A percentile compares a stretch with the other conserved stretches of the same genome.
Conservation (phyloP, 2,113 vertebrate genomes). For the Oryzias woworae region DNA sequence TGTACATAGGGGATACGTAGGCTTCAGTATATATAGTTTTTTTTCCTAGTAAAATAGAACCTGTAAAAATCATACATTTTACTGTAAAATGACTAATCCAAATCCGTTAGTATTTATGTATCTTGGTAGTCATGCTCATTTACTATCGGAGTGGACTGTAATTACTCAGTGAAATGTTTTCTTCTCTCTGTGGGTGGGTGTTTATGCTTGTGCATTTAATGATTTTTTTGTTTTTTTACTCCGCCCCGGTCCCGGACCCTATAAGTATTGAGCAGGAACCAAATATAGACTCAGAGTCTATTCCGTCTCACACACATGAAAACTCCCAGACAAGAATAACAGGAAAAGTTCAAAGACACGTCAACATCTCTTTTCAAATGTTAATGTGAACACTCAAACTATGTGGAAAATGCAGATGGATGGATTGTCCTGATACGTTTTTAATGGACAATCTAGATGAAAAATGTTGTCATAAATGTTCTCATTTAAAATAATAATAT, state of each 20-base stretch:
- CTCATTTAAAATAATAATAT: no score
- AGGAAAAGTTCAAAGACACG: background rate
- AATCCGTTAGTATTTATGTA: no score
- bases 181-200: slow-evolving; percentile 24
- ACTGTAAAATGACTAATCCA: no score
- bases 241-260: slow-evolving; percentile 53
- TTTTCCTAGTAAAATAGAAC: no score
- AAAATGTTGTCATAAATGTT: no score
- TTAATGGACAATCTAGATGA: no score
- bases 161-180: background rate
- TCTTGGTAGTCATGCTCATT: no score
- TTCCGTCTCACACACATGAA: background rate
- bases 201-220: slow-evolving; percentile 17
- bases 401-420: background rate
- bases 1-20: no score
- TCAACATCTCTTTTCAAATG: background rate
- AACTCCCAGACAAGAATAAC: background rate
- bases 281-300: slow-evolving; percentile 61
- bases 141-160: no score
- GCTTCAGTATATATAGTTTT: no score
- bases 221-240: slow-evolving; percentile 29
- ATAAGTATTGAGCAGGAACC: slow-evolving; percentile 71
- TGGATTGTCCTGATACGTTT: no score
- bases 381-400: background rate
- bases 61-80: no score